Evolutionary conservation across 2,113 vertebrate species (phyloP).

Genomic region (Monopterus albus): DNA sequence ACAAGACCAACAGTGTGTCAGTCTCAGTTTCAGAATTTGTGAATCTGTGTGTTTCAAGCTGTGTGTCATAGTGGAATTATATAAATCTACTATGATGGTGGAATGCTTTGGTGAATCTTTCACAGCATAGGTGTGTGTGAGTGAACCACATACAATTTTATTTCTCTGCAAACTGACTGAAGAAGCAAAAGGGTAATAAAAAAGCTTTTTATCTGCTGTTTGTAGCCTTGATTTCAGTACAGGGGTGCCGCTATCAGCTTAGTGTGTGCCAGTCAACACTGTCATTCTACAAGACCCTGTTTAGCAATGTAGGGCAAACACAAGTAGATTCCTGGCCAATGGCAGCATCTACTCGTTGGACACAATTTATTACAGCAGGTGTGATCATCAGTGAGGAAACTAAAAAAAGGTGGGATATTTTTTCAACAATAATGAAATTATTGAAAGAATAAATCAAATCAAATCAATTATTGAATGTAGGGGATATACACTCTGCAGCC

Average conservation of each 20-base stretch:
- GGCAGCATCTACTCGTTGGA: too few relatives aligned
- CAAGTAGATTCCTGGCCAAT: background rate
- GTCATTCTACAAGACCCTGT: conserved; percentile 4
- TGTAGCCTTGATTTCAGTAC: conserved; percentile 48
- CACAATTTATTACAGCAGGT: too few relatives aligned
- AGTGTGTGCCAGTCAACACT: conserved; percentile 13
- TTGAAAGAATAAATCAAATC: too few relatives aligned
- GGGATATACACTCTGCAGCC: too few relatives aligned
- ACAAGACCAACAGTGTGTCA: background rate
- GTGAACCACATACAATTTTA: conserved; percentile 24
- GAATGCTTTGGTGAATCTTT: conserved; percentile 4
- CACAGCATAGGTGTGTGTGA: background rate
- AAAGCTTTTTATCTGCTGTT: conserved; percentile 26
- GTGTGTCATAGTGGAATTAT: background rate
- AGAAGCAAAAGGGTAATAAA: conserved; percentile 31
- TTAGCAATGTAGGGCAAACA: conserved; percentile 11
- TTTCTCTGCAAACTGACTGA: conserved; percentile 44
- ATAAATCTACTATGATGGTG: background rate
- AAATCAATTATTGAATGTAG: background rate
- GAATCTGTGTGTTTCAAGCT: conserved; percentile 9
- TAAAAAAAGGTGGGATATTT: background rate
- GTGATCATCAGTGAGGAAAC: too few relatives aligned
- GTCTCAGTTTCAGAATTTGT: background rate
- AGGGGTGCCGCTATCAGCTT: conserved; percentile 13
- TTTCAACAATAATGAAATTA: conserved; percentile 12